A percentile compares a stretch with the other conserved stretches of the same genome.
Conservation (phyloP, 2,888 invertebrate genomes). For the Leucoma salicis region DNA sequence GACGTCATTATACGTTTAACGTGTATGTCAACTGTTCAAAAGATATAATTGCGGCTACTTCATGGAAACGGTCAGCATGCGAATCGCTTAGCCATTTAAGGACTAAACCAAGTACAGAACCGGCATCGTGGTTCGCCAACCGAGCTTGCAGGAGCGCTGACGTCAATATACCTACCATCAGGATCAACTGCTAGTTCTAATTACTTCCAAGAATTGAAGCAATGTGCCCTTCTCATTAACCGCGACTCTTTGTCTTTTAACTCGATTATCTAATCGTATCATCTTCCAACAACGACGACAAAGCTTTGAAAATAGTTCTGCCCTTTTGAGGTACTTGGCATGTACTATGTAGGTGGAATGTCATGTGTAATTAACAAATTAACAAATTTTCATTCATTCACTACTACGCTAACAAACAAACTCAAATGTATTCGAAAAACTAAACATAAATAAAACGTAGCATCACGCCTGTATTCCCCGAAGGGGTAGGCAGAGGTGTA, state of each 20-base stretch:
- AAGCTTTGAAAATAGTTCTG: too few relatives aligned
- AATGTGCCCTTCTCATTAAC: conserved; percentile 38
- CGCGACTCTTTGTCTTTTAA: conserved; percentile 35
- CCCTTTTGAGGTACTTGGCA: too few relatives aligned
- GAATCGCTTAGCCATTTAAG: conserved; percentile 34
- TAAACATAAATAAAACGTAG: too few relatives aligned
- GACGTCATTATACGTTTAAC: conserved; percentile 43
- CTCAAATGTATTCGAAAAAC: too few relatives aligned
- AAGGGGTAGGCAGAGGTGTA: too few relatives aligned
- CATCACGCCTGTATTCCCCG: too few relatives aligned
- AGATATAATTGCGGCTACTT: conserved; percentile 58
- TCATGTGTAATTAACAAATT: too few relatives aligned
- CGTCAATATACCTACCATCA: conserved; percentile 46
- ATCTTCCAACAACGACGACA: conserved; percentile 25
- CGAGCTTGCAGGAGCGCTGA: conserved; percentile 23
- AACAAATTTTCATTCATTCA: too few relatives aligned
- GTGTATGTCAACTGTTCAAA: conserved; percentile 53
- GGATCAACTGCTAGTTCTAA: conserved; percentile 44
- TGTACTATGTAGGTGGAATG: too few relatives aligned
- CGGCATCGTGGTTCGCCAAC: conserved; percentile 6
- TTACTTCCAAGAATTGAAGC: conserved; percentile 48
- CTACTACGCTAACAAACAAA: too few relatives aligned
- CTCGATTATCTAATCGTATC: conserved; percentile 14
- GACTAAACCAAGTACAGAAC: conserved; percentile 25
- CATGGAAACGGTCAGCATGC: conserved; percentile 52